Conservation (phyloP, 2,113 vertebrate genomes). For the Daboia siamensis region DNA sequence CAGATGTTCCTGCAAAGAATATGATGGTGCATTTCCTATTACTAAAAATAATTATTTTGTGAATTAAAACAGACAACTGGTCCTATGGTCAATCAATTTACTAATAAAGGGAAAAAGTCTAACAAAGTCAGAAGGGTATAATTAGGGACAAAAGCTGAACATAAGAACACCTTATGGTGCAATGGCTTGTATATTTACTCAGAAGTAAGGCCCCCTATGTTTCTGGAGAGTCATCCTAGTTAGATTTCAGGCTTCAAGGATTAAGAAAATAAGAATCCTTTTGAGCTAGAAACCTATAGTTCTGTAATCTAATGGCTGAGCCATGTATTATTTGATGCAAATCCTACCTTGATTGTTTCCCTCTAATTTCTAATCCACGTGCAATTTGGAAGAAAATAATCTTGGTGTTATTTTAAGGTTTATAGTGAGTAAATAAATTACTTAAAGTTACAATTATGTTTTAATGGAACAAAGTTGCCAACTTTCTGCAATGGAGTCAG, state of each 20-base stretch:
- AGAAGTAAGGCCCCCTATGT: neutral
- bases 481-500: neutral
- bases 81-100: neutral
- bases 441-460: neutral
- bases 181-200: neutral
- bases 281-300: neutral
- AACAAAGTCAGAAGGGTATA: neutral
- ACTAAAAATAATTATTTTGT: neutral
- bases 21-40: slow-evolving; percentile 16
- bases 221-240: neutral
- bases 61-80: neutral
- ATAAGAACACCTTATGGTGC: neutral
- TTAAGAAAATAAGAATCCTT: neutral
- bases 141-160: neutral
- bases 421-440: neutral
- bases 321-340: neutral
- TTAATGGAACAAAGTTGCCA: neutral
- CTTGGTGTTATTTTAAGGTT: neutral
- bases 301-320: neutral
- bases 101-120: neutral
- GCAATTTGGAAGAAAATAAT: neutral
- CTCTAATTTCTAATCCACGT: neutral
- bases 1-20: slow-evolving; percentile 79
- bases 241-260: neutral
- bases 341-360: neutral